A percentile compares a stretch with the other conserved stretches of the same genome.
These are phyloP conservation scores for Cacatua alba DNA, from an alignment of 2,113 vertebrate genomes.

Conservation along the genomic window DNA sequence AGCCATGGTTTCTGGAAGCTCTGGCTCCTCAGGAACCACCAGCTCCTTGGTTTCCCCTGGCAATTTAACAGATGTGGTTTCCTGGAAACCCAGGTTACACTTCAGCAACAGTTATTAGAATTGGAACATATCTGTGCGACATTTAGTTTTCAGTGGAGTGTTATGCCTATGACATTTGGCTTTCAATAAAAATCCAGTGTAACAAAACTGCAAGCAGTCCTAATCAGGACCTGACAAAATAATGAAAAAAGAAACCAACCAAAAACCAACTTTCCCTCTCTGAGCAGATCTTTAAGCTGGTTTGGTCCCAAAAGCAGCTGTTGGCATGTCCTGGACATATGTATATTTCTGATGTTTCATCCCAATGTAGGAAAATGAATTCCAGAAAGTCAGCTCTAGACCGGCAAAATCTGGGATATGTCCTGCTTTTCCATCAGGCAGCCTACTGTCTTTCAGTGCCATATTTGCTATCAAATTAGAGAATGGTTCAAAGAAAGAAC, in stretches of 20 bases:
- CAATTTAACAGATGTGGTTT: background rate
- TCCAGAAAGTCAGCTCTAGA: background rate
- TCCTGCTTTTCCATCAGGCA: background rate
- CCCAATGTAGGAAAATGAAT: background rate
- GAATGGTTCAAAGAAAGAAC: background rate
- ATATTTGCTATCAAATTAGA: background rate
- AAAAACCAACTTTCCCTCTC: background rate
- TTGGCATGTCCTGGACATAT: background rate
- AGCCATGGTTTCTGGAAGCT: background rate
- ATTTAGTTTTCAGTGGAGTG: background rate
- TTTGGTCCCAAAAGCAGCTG: background rate
- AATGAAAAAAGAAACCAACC: background rate
- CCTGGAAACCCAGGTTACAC: background rate
- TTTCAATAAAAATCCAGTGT: background rate
- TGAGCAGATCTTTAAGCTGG: background rate
- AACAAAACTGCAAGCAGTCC: background rate
- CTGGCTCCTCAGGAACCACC: background rate
- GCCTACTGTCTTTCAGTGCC: background rate
- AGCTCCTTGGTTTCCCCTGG: background rate
- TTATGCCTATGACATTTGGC: background rate
- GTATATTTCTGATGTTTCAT: background rate
- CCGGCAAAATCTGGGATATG: background rate
- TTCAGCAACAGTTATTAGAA: background rate
- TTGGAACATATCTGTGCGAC: fast-evolving
- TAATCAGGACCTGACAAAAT: background rate